A percentile compares a stretch with the other conserved stretches of the same genome.
These are phyloP conservation scores for Conus betulinus DNA, from an alignment of 1,140 invertebrate genomes.

Conservation along the genomic window DNA sequence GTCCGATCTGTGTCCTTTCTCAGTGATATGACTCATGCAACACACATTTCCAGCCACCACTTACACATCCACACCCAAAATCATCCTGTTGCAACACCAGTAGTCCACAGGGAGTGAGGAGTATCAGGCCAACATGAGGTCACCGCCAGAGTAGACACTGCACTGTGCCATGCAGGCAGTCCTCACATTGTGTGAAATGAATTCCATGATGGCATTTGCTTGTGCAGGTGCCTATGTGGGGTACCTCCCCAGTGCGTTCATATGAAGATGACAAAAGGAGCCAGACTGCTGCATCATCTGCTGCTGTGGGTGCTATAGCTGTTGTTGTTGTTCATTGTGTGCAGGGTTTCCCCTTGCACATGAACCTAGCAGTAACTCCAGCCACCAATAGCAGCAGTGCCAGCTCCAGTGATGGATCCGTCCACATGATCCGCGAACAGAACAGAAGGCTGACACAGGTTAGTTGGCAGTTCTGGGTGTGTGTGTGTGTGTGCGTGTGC, in stretches of 20 bases:
- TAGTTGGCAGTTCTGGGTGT: constrained; percentile 39
- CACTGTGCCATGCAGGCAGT: neutral
- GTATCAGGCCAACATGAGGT: too few relatives aligned
- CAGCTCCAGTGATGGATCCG: constrained; percentile 58
- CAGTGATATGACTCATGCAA: too few relatives aligned
- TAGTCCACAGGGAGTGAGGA: too few relatives aligned
- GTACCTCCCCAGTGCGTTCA: too few relatives aligned
- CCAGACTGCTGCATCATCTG: too few relatives aligned
- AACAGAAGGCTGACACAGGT: constrained; percentile 89
- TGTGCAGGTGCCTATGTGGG: neutral
- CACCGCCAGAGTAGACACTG: neutral
- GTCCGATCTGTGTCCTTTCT: too few relatives aligned
- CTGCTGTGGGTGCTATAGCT: neutral
- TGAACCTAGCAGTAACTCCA: constrained; percentile 86
- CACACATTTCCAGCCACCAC: too few relatives aligned
- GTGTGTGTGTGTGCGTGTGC: neutral
- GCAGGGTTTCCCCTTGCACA: constrained; percentile 87
- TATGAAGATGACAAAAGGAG: neutral
- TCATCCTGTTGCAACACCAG: too few relatives aligned
- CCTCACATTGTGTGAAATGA: neutral
- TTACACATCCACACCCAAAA: too few relatives aligned
- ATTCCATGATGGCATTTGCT: neutral
- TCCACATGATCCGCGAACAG: constrained; percentile 78
- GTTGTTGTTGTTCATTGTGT: constrained; percentile 27
- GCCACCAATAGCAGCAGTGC: neutral